Percentiles rank a stretch among this genome's conserved stretches.
Conservation (phyloP, 2,113 vertebrate species). For the Catagonus wagneri region DNA sequence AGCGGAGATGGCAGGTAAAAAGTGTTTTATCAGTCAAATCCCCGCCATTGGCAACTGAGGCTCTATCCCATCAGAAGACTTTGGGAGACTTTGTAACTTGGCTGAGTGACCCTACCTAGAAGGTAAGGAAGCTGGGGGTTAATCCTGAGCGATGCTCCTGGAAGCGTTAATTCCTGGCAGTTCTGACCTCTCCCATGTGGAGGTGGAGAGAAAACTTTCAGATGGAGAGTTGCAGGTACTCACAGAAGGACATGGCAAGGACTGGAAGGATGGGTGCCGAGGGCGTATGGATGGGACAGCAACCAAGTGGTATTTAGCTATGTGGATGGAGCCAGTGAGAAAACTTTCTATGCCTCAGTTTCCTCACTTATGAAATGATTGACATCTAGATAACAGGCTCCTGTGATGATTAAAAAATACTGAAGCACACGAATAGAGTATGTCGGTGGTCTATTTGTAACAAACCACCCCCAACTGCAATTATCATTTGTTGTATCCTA, state of each 20-base stretch:
- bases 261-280: background rate
- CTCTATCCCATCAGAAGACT: background rate
- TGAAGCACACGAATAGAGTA: background rate
- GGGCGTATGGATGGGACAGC: background rate
- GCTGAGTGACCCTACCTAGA: background rate
- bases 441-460: background rate
- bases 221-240: background rate
- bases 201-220: too few species aligned
- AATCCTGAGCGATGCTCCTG: background rate
- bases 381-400: background rate
- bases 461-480: background rate
- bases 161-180: background rate
- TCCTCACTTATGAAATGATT: background rate
- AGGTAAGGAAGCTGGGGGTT: background rate
- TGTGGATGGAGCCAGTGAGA: background rate
- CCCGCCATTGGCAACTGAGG: background rate
- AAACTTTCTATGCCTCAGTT: background rate
- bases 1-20: background rate
- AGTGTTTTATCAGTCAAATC: background rate
- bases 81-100: background rate
- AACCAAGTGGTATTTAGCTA: background rate
- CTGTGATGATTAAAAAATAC: background rate
- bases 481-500: background rate
- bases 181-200: rapidly evolving
- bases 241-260: background rate